Evolutionary conservation across 2,888 invertebrate genomes (phyloP), one percentile per base, ranked within the genome.

Genomic region (Pheosia gnoma): DNA sequence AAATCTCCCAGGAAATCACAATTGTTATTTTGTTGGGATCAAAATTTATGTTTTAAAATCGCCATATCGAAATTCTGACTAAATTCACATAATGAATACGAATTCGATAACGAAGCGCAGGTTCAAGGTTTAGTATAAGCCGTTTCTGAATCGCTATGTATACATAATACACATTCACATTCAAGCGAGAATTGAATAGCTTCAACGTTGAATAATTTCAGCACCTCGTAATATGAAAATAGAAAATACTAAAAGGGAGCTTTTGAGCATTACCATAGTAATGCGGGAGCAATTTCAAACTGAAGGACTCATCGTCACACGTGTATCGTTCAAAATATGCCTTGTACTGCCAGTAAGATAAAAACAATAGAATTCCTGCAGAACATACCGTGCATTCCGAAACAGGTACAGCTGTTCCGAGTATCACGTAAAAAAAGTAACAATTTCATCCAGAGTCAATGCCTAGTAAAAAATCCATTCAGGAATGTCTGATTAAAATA

Each of bases 401-500:
- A 70, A 69, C 73, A 77, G 77, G 65, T 72, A 70, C 68, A 72
- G 70, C 74, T 77, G 75, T 73, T 78, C 63, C 70, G 67, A 73
- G 70, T 76, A 75, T 67, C 70, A 68, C 66, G 57, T 43, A 73
- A 77, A 85, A 87, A 88, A 84, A 80, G 68, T 66, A 77, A 77
- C 74, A 74, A 77, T 79, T 78, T 74, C 66, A 65, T 70, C 74
- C 73, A 71, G 68, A 71, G 72, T 72, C 69, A 66, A 71, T 74
- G 75, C 75, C 74, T 77, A 74, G 76, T 79, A 82, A 84, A 87
- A 90, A 89, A 85, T 79, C 81, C 77, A 79, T 82, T 84, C 78
- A 81, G 88, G 89, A 91, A 91, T 91, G 85, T 86, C 88, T 88
- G 90, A 90, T 91, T 90, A 89, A 89, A 89, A 88, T 85, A 83